Conservation (phyloP, 2,113 vertebrate species). For the Grammomys dolichurus region DNA sequence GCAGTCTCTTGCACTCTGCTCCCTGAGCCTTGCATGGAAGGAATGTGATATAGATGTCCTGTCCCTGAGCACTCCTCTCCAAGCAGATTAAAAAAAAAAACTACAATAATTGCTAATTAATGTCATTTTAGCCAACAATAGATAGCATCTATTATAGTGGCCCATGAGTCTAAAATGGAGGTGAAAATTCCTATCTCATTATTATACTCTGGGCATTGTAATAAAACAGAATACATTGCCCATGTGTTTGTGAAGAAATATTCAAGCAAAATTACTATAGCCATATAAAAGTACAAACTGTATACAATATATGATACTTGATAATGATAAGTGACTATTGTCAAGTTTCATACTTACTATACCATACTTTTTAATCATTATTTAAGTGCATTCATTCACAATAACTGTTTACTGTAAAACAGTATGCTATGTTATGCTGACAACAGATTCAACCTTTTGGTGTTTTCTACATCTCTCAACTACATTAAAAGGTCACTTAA, state of each 20-base stretch:
- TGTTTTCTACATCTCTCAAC: background rate
- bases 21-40: background rate
- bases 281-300: background rate
- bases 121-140: background rate
- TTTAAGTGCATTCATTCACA: background rate
- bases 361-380: background rate
- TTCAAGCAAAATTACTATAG: background rate
- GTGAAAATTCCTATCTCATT: background rate
- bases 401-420: background rate
- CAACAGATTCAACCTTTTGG: background rate
- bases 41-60: too few species aligned
- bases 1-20: background rate
- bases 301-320: background rate
- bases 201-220: background rate
- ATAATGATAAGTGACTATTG: background rate
- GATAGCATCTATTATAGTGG: background rate
- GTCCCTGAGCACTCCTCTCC: background rate
- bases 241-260: background rate
- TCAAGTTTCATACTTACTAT: background rate
- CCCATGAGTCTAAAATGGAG: background rate
- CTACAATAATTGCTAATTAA: background rate
- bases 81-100: background rate
- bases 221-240: background rate
- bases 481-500: background rate
- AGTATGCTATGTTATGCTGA: background rate